Evolutionary conservation across 2,113 vertebrate species (phyloP), one percentile per base, ranked within the genome.

Genomic region (Eidolon helvum): DNA sequence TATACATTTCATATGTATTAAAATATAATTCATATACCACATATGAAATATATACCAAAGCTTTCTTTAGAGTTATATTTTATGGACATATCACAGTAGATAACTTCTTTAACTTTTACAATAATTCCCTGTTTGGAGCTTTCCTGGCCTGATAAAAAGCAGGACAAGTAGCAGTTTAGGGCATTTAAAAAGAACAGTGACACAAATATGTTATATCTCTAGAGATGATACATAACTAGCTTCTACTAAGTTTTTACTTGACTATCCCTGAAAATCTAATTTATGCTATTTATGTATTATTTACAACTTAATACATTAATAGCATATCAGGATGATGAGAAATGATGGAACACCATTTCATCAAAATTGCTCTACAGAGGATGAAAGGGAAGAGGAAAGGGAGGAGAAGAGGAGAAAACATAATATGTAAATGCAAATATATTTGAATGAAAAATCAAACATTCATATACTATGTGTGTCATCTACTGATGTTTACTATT

Each of bases 221-320:
- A 66, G 50, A 92, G 43, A 71, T 4, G 71, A 80, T n/a, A 65
- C 22, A 84, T 19, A 69, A 40, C 87, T 57, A 94, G 2, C 19
- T 24, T 87, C 33, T 50, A 86, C 57, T 82, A 30, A 87, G 24
- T 63, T 89, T 53, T 43, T 18, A 75, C 16, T 35, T 88, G 33
- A 38, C 55, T 79, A 45, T 5, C 10, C 21, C 18, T 77, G 65
- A 85, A 72, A 59, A 78, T 33, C 14, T 95, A 10, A 63, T 63
- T 92, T 79, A 75, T 83, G 7, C 26, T 72, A 53, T n/a, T 75
- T 65, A 87, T 66, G 4, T 78, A 63, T 79, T 61, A 78, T 74
- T 96, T 91, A 91, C 28, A 88, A 38, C 28, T 89, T 88, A 74
- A 85, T 85, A 91, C 11, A 53, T 53, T 69, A 72, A 53, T 10